These are phyloP conservation scores for Tinea trinotella DNA, from an alignment of 2,888 invertebrate genomes.

Conservation along the genomic window DNA sequence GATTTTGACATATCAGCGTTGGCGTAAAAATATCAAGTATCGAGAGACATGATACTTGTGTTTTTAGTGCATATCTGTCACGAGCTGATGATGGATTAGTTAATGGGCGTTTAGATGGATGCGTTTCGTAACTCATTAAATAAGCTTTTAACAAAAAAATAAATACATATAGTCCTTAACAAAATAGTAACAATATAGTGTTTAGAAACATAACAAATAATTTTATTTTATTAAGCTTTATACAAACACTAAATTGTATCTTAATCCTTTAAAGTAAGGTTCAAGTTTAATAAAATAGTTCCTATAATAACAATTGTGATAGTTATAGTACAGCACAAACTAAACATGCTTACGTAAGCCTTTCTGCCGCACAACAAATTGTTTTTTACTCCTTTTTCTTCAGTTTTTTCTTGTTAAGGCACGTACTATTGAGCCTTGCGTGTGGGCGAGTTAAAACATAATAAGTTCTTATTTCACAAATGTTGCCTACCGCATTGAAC, in stretches of 20 bases:
- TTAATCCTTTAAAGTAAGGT: not conserved
- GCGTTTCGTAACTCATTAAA: no score
- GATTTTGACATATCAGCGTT: conserved; percentile 1
- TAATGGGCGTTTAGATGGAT: no score
- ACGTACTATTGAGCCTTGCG: conserved; percentile 41
- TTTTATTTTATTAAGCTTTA: no score
- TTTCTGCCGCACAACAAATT: conserved; percentile 33
- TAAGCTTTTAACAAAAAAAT: no score
- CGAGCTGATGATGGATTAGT: not conserved
- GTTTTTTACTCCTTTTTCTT: conserved; percentile 30
- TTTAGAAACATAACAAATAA: not conserved
- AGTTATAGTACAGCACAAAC: not conserved
- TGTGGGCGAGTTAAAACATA: conserved; percentile 58
- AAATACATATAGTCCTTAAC: no score
- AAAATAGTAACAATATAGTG: not conserved
- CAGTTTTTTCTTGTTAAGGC: conserved; percentile 34
- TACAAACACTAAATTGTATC: no score
- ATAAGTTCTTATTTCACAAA: conserved; percentile 50
- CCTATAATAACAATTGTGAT: not conserved
- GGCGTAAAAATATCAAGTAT: not conserved
- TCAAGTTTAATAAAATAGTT: not conserved
- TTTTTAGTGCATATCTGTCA: not conserved
- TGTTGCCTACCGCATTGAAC: conserved; percentile 59
- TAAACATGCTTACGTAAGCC: conserved; percentile 32
- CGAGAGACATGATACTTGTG: not conserved